These are phyloP conservation scores for Astyanax mexicanus DNA, from an alignment of 2,797 vertebrate genomes.

Conservation along the genomic window DNA sequence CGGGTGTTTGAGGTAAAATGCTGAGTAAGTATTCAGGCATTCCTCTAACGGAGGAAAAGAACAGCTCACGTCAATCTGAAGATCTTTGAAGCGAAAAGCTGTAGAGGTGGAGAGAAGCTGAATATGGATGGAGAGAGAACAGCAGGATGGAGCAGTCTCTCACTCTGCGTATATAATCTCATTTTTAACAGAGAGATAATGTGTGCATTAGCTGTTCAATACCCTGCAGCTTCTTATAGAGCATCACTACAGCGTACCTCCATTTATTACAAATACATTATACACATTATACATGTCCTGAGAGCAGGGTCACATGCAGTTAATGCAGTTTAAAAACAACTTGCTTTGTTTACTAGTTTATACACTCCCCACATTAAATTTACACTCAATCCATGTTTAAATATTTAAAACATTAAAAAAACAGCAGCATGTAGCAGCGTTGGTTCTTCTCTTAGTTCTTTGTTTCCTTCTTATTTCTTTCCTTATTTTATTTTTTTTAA, in stretches of 20 bases:
- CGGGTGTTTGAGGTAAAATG: constrained; percentile 17
- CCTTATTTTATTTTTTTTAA: too few relatives aligned
- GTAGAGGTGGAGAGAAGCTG: neutral
- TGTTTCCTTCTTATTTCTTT: too few relatives aligned
- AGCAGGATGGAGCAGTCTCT: neutral
- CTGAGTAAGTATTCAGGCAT: constrained; percentile 53
- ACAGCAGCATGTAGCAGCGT: too few relatives aligned
- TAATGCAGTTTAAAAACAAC: too few relatives aligned
- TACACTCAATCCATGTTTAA: too few relatives aligned
- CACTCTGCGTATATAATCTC: neutral
- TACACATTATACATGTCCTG: neutral
- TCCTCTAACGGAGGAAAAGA: constrained; percentile 58
- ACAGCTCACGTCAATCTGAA: constrained; percentile 24
- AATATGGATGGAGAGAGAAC: neutral
- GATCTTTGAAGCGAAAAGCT: constrained; percentile 11
- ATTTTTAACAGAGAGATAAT: neutral
- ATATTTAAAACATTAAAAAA: too few relatives aligned
- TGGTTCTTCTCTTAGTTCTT: too few relatives aligned
- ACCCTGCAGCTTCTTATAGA: neutral
- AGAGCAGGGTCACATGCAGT: neutral
- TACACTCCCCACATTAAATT: too few relatives aligned
- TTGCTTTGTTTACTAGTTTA: too few relatives aligned
- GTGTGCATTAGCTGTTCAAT: neutral
- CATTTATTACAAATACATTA: neutral
- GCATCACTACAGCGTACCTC: neutral